A percentile compares a stretch with the other conserved stretches of the same genome.
Conservation (phyloP, 2,888 invertebrate genomes). For the Lasioglossum leucozonium region DNA sequence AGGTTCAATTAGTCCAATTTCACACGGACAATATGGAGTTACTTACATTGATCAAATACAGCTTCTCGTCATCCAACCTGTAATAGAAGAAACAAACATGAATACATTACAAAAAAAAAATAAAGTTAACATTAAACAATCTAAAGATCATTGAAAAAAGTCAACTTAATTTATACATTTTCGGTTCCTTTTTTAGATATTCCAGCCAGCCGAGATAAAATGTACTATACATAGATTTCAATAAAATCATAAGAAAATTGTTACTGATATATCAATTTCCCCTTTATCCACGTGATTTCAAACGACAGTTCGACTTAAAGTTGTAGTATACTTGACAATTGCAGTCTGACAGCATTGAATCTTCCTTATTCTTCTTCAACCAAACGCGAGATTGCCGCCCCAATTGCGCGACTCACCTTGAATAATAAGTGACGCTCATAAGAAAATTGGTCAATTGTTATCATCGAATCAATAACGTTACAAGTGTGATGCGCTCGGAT, state of each 20-base stretch:
- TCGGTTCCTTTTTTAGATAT: not conserved
- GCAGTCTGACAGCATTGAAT: not conserved
- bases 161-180: too few species aligned
- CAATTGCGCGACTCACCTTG: conserved; percentile 56
- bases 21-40: conserved; percentile 10
- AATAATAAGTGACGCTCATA: conserved; percentile 12
- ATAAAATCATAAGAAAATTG: not conserved
- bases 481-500: not conserved
- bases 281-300: not conserved
- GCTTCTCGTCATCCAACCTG: conserved; percentile 93
- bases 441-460: conserved; percentile 7
- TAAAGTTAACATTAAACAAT: too few species aligned
- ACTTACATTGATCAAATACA: conserved; percentile 96
- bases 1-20: not conserved
- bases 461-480: not conserved
- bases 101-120: not conserved
- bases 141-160: too few species aligned
- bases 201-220: not conserved
- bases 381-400: conserved; percentile 69
- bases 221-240: not conserved
- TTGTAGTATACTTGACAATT: not conserved
- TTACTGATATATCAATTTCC: not conserved
- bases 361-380: conserved; percentile 14
- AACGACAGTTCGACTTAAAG: not conserved
- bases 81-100: conserved; percentile 79